phyloP scores from a whole-genome alignment of 1,140 invertebrate species.

The Panagrolaimus sp. region DNA sequence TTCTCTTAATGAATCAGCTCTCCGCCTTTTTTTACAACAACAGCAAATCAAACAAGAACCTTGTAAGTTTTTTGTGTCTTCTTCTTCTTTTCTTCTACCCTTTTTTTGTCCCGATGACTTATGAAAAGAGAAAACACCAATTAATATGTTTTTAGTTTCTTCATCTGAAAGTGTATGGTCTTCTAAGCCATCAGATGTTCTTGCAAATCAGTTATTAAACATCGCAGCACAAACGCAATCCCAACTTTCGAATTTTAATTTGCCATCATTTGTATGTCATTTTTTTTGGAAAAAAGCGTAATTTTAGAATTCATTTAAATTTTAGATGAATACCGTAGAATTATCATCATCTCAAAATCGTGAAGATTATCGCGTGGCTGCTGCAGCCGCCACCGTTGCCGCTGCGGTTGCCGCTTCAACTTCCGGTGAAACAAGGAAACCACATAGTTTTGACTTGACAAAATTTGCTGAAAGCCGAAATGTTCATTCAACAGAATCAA shows the following conservation, averaged over 20 bases:
- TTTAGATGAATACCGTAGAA: not conserved
- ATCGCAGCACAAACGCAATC: not conserved
- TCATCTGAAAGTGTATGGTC: no score
- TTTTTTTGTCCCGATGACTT: not conserved
- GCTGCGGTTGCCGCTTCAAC: not conserved
- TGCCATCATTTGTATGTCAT: constrained; percentile 8
- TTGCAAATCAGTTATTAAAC: no score
- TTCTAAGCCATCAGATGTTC: no score
- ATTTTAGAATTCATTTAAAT: not conserved
- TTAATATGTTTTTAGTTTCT: no score
- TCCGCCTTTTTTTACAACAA: constrained; percentile 12
- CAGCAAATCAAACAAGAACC: constrained; percentile 16
- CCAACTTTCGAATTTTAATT: not conserved
- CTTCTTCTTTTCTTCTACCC: not conserved
- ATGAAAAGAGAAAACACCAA: no score
- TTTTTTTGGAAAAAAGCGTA: constrained; percentile 7
- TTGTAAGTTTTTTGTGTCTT: constrained; percentile 12
- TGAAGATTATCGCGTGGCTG: not conserved
- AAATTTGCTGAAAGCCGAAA: constrained; percentile 12
- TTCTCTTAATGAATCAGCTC: constrained; percentile 9
- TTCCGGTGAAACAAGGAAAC: not conserved
- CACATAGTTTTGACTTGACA: not conserved
- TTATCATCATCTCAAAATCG: not conserved
- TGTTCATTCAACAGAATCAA: constrained; percentile 48
- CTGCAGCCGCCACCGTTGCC: not conserved